Base-by-base conservation (phyloP, 2,888 invertebrate species). In the Portevinia maculata region DNA sequence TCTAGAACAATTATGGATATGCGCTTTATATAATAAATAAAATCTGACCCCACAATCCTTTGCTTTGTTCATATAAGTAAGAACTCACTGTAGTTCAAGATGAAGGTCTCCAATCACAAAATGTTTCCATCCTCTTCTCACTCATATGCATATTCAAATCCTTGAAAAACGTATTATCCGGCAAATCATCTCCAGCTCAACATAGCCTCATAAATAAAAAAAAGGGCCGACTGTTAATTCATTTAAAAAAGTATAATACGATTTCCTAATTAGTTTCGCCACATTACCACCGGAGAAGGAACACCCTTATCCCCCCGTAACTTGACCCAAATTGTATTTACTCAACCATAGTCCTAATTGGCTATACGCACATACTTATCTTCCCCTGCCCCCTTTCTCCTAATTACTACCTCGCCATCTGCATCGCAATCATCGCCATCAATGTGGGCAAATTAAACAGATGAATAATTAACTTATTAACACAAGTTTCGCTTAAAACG, bases 401-500 rank as follows among this genome's bases (percentile, higher is more conserved):
- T 55, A 13, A 28, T 8, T 17, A 13, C 8, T 8, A 13, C 37
- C n/a, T 44, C 53, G 50, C 17, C 50, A 41, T 70, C 70, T 15
- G 13, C 62, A 55, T 57, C 62, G 32, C 55, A 67, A 79, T 70
- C 59, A 65, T 64, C 65, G 60, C 64, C 65, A 76, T 83, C 81
- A 83, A 83, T 83, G 76, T 76, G 34, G 60, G 60, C 76, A 76
- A 67, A 78, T 83, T 73, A 83, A 78, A 60, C 57, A 48, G 41
- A 76, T 83, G 78, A 83, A 78, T 83, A 83, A 83, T 83, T 83
- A 83, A 83, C 70, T 76, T 65, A 83, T 83, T 76, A 78, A 78
- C 71, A 71, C 71, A 71, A 81, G 70, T 78, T 76, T 76, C 3
- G 64, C 64, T 46, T 64, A 46, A 37, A 62, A 59, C 34, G 74